Conservation (phyloP, 2,113 vertebrate genomes). For the Hymenochirus boettgeri region DNA sequence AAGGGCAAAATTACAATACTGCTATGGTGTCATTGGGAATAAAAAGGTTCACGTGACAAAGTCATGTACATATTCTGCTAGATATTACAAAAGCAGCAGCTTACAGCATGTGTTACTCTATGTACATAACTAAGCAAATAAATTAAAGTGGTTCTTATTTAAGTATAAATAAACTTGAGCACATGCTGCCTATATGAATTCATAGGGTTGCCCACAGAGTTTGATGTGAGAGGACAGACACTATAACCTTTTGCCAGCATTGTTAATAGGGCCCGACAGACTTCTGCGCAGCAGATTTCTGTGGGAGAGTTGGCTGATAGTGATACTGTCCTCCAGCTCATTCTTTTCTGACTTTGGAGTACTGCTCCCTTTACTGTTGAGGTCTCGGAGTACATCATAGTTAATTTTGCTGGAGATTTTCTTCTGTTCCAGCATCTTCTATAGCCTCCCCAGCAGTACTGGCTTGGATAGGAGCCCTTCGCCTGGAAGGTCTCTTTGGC, state of each 20-base stretch:
- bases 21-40: slow-evolving; percentile 16
- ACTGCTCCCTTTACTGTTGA: slow-evolving; percentile 67
- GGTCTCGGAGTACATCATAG: slow-evolving; percentile 90
- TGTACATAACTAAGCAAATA: not conserved
- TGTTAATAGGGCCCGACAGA: slow-evolving; percentile 63
- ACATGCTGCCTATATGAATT: slow-evolving; percentile 49
- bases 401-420: slow-evolving; percentile 95
- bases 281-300: slow-evolving; percentile 51
- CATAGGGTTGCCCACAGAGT: slow-evolving; percentile 48
- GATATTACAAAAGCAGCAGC: not conserved
- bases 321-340: slow-evolving; percentile 44
- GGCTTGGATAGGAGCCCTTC: slow-evolving; percentile 75
- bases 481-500: slow-evolving; percentile 69
- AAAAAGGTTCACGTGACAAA: slow-evolving; percentile 28
- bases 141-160: slow-evolving; percentile 33
- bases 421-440: slow-evolving; percentile 96
- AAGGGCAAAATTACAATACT: slow-evolving; percentile 35
- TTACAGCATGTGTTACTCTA: not conserved
- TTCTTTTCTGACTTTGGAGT: slow-evolving; percentile 58
- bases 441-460: slow-evolving; percentile 93
- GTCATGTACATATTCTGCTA: slow-evolving; percentile 6
- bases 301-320: slow-evolving; percentile 61
- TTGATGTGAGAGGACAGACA: slow-evolving; percentile 45
- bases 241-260: slow-evolving; percentile 86
- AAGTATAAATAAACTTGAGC: slow-evolving; percentile 47